Evolutionary conservation across 2,797 vertebrate species (phyloP).

Genomic region (Argya squamiceps): DNA sequence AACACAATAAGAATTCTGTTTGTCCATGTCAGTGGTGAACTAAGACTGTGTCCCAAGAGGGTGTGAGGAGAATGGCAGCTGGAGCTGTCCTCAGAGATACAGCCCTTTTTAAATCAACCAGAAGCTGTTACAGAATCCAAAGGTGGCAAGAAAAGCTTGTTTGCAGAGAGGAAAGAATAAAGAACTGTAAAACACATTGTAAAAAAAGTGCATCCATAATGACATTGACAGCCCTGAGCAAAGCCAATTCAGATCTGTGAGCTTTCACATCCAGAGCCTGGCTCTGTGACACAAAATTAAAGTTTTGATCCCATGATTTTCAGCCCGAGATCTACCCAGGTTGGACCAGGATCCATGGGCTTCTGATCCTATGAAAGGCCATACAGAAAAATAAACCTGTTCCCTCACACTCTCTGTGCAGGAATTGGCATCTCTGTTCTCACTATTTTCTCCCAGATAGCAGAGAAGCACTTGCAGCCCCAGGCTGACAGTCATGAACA

Average conservation of each 20-base stretch:
- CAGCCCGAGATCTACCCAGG: neutral
- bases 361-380: neutral
- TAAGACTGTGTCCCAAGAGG: neutral
- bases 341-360: neutral
- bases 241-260: neutral
- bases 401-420: neutral
- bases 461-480: neutral
- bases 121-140: neutral
- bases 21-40: neutral
- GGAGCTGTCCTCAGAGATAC: neutral
- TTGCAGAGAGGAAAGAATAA: neutral
- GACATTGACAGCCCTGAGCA: neutral
- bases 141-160: neutral
- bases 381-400: neutral
- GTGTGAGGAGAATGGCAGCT: neutral
- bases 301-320: neutral
- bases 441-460: accelerated
- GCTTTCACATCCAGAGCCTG: neutral
- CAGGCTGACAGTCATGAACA: neutral
- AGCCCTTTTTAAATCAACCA: neutral
- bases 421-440: neutral
- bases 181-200: neutral
- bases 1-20: neutral
- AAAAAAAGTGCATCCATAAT: neutral
- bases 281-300: neutral